Base-by-base conservation (phyloP, 2,888 invertebrate species). In the Priocnemis perturbator region DNA sequence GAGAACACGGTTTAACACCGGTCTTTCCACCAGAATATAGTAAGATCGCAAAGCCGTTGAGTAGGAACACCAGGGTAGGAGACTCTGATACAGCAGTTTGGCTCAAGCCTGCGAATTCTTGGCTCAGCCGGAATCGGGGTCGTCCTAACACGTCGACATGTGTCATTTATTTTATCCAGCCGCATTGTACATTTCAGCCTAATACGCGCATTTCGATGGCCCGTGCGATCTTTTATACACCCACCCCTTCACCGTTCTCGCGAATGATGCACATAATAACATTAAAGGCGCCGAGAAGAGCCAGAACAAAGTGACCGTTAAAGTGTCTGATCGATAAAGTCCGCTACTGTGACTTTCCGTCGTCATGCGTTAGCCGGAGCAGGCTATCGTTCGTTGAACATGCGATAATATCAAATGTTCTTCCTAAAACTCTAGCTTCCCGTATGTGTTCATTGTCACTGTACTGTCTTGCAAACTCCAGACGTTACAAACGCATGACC, bases 91-190 rank as follows among this genome's bases (percentile, higher is more conserved):
- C 74, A 74, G 70, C 65, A 77, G 78, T 85, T 86, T 86, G 86
- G 86, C 86, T 85, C 81, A 67, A 63, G 76, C 63, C 73, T 80
- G 70, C 75, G 76, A 78, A 79, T 78, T 84, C 81, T 86, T 85
- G 84, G 86, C 83, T 80, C 74, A 69, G 68, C 60, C 60, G 67
- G 70, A 78, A 86, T 79, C 76, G 79, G 75, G 81, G 81, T 80
- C 85, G 81, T 64, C 65, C 68, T 75, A 78, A 80, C 78, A 74
- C 74, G 69, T 65, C 68, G 62, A 67, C 67, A 74, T 79, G 75
- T 75, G 73, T 81, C 77, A 85, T 83, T 84, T 79, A 81, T 84
- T 81, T 84, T 74, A 70, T 73, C 62, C 19, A n/a, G 48, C 64
- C 74, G 75, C 73, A 81, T 83, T 82, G 78, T 74, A 71, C 70